Conservation (phyloP, 2,797 vertebrate species). For the Mormyrus proboscirostris region DNA sequence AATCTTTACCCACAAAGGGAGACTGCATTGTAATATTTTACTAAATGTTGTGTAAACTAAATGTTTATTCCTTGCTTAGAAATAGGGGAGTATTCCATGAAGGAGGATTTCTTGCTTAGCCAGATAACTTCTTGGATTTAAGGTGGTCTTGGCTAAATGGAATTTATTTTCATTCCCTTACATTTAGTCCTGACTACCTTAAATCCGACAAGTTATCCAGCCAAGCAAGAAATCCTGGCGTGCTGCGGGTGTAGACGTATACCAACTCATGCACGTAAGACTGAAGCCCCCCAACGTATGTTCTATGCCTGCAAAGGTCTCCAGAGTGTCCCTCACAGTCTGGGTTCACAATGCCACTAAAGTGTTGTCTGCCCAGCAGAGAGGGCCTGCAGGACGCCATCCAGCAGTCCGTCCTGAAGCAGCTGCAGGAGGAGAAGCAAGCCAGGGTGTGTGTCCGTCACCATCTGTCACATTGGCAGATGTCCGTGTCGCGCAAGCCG, state of each 20-base stretch:
- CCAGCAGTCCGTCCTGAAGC: slow-evolving; percentile 60
- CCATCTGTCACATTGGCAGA: neutral
- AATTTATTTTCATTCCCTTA: neutral
- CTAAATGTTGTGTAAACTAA: neutral
- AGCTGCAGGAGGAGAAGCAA: slow-evolving; percentile 67
- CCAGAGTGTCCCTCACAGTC: neutral
- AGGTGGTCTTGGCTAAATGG: neutral
- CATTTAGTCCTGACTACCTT: neutral
- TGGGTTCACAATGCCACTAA: neutral
- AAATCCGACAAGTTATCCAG: neutral
- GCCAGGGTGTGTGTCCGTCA: slow-evolving; percentile 64
- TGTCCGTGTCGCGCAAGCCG: neutral
- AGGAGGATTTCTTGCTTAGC: neutral
- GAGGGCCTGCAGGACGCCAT: slow-evolving; percentile 55
- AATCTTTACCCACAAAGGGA: neutral
- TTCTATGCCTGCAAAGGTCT: neutral
- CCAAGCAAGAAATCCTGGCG: neutral
- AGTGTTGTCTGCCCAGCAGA: slow-evolving; percentile 46
- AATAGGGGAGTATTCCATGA: neutral
- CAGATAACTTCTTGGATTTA: neutral
- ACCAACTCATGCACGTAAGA: neutral
- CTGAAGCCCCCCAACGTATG: neutral
- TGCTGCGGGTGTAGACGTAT: neutral
- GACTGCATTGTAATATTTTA: neutral
- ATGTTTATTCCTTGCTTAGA: neutral